phyloP scores from a whole-genome alignment of 2,113 vertebrate species.

The Urocitellus parryii region DNA sequence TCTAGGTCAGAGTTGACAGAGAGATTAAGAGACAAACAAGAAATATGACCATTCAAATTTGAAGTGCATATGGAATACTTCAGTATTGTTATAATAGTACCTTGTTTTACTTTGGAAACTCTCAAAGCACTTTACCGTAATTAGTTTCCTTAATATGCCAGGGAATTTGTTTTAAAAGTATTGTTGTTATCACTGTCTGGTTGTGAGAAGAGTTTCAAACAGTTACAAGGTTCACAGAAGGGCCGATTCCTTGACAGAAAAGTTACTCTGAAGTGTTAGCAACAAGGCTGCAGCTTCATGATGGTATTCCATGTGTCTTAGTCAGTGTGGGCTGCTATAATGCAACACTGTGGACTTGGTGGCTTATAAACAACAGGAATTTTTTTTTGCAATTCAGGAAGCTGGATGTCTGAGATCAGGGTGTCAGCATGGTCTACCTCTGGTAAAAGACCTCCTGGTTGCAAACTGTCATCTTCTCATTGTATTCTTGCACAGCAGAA shows the following conservation, averaged over 20 bases:
- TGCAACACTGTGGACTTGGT: neutral
- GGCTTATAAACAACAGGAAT: neutral
- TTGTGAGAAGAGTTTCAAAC: neutral
- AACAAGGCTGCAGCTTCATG: neutral
- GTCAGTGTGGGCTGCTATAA: too few species aligned
- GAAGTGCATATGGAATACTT: neutral
- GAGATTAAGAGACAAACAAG: neutral
- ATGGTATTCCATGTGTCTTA: neutral
- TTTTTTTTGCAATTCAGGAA: neutral
- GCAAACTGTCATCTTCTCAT: neutral
- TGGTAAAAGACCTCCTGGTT: neutral
- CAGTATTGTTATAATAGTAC: neutral
- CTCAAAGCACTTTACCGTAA: neutral
- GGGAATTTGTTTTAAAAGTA: neutral
- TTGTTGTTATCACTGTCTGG: neutral
- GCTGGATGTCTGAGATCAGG: neutral
- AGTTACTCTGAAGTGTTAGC: neutral
- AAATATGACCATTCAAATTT: constrained; percentile 24
- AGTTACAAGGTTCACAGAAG: neutral
- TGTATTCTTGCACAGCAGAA: neutral
- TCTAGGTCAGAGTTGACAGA: neutral
- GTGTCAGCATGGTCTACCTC: neutral
- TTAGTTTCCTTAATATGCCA: neutral
- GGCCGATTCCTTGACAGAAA: neutral
- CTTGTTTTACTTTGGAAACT: constrained; percentile 38